phyloP scores from a whole-genome alignment of 2,888 invertebrate species.

The Sepiola atlantica region DNA sequence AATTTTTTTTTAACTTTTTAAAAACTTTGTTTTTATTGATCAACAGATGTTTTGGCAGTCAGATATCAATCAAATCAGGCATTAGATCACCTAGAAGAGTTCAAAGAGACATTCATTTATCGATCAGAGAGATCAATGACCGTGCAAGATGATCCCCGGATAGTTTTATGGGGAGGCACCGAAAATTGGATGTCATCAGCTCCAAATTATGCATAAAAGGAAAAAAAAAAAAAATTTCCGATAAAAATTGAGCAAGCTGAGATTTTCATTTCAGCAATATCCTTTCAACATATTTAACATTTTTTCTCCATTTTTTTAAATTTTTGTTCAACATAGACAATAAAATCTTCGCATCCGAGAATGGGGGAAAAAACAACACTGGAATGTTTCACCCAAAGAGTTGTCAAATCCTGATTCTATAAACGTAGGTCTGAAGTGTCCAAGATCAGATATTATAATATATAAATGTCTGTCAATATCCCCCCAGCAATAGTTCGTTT shows the following conservation, averaged over 20 bases:
- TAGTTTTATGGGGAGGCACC: not conserved
- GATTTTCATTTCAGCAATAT: not conserved
- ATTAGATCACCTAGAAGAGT: not conserved
- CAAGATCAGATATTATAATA: not conserved
- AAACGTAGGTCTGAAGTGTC: not conserved
- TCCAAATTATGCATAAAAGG: not conserved
- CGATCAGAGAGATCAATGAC: not conserved
- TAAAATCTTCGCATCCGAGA: not conserved
- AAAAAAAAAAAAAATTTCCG: not conserved
- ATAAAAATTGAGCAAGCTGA: not conserved
- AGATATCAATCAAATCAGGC: not conserved
- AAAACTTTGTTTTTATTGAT: not conserved
- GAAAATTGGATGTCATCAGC: constrained; percentile 6
- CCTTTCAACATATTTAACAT: not conserved
- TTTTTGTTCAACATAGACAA: not conserved
- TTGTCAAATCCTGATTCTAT: constrained; percentile 6
- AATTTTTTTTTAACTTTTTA: too few relatives aligned
- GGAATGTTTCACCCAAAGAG: constrained; percentile 32
- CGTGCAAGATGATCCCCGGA: not conserved
- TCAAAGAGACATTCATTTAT: not conserved
- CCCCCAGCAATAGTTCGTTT: not conserved
- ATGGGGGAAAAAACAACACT: constrained; percentile 23
- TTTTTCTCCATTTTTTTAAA: not conserved
- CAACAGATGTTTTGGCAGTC: not conserved
- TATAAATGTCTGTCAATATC: constrained; percentile 13